Evolutionary conservation across 2,888 invertebrate species (phyloP).

Genomic region (Biston stratarius): DNA sequence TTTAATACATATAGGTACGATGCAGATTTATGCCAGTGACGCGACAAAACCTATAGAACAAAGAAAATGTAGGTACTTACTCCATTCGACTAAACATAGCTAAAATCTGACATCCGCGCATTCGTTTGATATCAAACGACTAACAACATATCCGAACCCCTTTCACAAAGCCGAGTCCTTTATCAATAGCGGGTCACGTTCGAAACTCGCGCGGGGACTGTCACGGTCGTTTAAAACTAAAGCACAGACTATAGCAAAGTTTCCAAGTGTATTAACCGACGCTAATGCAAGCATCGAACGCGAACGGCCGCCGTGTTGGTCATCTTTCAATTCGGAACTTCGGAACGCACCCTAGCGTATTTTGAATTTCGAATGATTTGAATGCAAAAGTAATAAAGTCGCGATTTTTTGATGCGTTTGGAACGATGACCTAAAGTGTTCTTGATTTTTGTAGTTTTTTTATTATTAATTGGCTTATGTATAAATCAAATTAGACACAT

Average conservation of each 20-base stretch:
- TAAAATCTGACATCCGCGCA: conserved; percentile 18
- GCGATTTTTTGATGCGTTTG: no score
- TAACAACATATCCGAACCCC: conserved; percentile 34
- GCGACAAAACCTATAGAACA: not conserved
- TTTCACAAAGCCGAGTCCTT: conserved; percentile 45
- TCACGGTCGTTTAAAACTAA: conserved; percentile 71
- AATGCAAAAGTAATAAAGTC: not conserved
- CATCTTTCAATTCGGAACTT: conserved; percentile 37
- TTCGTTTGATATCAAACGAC: conserved; percentile 36
- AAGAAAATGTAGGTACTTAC: not conserved
- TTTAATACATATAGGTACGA: no score
- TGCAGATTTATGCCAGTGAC: no score
- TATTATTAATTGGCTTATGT: no score
- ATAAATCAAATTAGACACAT: no score
- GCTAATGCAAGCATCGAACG: conserved; percentile 62
- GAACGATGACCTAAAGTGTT: no score
- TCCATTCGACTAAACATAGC: not conserved
- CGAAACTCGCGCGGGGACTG: conserved; percentile 63
- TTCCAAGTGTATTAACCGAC: conserved; percentile 70
- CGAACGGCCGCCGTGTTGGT: conserved; percentile 51
- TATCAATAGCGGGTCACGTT: conserved; percentile 68
- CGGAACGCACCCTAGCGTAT: conserved; percentile 30
- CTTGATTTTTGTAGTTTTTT: no score
- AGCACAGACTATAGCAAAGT: conserved; percentile 65
- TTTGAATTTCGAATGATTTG: conserved; percentile 23